phyloP scores from a whole-genome alignment of 2,797 vertebrate species.

The Sparus aurata region DNA sequence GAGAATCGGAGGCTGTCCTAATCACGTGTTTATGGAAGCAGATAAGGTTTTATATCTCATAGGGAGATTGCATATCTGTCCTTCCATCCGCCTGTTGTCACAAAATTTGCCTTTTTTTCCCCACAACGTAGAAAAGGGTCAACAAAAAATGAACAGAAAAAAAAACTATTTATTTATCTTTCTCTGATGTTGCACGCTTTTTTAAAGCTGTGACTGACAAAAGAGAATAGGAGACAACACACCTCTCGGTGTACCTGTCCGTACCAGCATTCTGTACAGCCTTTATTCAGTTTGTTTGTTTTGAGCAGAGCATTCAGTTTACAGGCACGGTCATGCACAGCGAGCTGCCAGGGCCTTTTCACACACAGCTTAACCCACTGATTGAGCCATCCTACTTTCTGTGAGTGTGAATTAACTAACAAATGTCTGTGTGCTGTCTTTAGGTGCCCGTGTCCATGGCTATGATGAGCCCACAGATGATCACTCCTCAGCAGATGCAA shows the following conservation, averaged over 20 bases:
- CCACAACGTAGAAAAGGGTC: slow-evolving; percentile 59
- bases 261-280: slow-evolving; percentile 27
- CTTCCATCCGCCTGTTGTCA: slow-evolving; percentile 66
- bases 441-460: slow-evolving; percentile 98
- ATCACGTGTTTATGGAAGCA: slow-evolving; percentile 84
- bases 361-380: slow-evolving; percentile 48
- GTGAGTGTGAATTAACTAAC: slow-evolving; percentile 12
- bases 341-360: slow-evolving; percentile 30
- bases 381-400: slow-evolving; percentile 36
- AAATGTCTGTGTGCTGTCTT: slow-evolving; percentile 10
- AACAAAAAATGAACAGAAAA: too few species aligned
- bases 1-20: slow-evolving; percentile 75
- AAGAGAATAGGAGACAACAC: slow-evolving; percentile 52
- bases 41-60: slow-evolving; percentile 83
- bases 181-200: slow-evolving; percentile 56
- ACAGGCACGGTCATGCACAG: slow-evolving; percentile 68
- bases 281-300: slow-evolving; percentile 54
- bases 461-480: slow-evolving; percentile 99
- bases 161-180: too few species aligned
- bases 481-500: slow-evolving; percentile 98
- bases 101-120: slow-evolving; percentile 54
- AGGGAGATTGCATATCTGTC: slow-evolving; percentile 72
- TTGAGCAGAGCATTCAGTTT: slow-evolving; percentile 55
- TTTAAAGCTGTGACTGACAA: slow-evolving; percentile 50
- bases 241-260: slow-evolving; percentile 46